phyloP scores from a whole-genome alignment of 2,797 vertebrate species.

The Gobio occitaniae region DNA sequence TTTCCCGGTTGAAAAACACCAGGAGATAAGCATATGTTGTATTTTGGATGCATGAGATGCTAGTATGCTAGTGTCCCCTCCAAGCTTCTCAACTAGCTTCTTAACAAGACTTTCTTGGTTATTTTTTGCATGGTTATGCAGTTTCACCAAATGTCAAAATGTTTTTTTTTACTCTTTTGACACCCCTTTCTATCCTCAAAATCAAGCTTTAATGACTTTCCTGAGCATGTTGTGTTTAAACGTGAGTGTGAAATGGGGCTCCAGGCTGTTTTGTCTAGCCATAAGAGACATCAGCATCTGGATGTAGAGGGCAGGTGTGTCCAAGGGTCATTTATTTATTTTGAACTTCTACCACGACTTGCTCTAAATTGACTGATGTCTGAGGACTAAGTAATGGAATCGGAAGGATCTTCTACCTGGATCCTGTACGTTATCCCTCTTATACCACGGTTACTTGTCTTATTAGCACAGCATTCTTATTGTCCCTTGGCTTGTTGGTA shows the following conservation, averaged over 20 bases:
- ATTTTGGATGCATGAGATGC: constrained; percentile 41
- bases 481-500: constrained; percentile 11
- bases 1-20: constrained; percentile 39
- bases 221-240: constrained; percentile 34
- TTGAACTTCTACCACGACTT: not conserved
- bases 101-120: not conserved
- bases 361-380: not conserved
- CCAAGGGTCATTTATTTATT: not conserved
- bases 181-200: not conserved
- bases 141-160: not conserved
- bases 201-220: constrained; percentile 11
- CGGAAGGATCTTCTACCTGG: not conserved
- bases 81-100: not conserved
- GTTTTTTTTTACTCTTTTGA: not conserved
- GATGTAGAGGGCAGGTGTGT: not conserved
- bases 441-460: not conserved
- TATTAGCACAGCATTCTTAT: not conserved
- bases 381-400: not conserved
- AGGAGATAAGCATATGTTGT: constrained; percentile 72
- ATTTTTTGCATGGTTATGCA: not conserved
- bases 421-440: not conserved
- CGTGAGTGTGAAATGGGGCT: constrained; percentile 60
- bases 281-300: constrained; percentile 1
- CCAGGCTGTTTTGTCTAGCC: constrained; percentile 1
- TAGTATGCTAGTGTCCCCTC: constrained; percentile 11